Base-by-base conservation (phyloP, 1,140 invertebrate species). In the Ceratina australensis region DNA sequence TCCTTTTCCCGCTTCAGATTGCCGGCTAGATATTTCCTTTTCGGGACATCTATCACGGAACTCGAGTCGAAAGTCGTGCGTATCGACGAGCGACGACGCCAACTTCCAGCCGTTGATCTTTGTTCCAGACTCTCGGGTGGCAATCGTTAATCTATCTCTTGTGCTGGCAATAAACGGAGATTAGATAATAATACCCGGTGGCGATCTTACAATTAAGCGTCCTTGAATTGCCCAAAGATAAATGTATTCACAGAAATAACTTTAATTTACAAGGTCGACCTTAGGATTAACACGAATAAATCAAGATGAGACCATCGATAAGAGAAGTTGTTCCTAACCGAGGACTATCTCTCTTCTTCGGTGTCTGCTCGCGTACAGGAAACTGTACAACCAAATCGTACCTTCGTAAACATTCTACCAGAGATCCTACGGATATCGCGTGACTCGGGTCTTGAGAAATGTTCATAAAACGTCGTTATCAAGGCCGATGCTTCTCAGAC, bases 1-100 rank as follows among this genome's bases (percentile, higher is more conserved):
- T 61, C 74, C 2, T 52, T 54, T 71, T 77, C 66, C 26, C 24
- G 74, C 74, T 71, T 77, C 74, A 77, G 74, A 71, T 77, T 77
- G 74, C 47, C 22, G 67, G 47, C 15, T 77, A 49, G 67, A 47
- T 60, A 10, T 26, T 71, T 54, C 26, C 66, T 54, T 33, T 33
- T 61, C 66, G 56, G 20, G 18, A 47, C 73, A 60, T 76, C 73
- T 71, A 77, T 24, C 56, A 42, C 24, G 57, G 50, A 7, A 68
- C 42, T 63, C 24, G 42, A 15, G 18, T 16, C 3, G 50, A 24
- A 22, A 50, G 22, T 28, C 50, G 28, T 33, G 28, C 5, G 66
- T 4, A 13, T 4, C 50, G n/a, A 10, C 12, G 10, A 28, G 16
- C 26, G 63, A 54, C 65, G 28, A 52, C 16, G 28, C 10, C 16